Percentiles rank a stretch among this genome's conserved stretches.
phyloP scores from a whole-genome alignment of 1,140 invertebrate species.

The Drosophila kurseongensis region DNA sequence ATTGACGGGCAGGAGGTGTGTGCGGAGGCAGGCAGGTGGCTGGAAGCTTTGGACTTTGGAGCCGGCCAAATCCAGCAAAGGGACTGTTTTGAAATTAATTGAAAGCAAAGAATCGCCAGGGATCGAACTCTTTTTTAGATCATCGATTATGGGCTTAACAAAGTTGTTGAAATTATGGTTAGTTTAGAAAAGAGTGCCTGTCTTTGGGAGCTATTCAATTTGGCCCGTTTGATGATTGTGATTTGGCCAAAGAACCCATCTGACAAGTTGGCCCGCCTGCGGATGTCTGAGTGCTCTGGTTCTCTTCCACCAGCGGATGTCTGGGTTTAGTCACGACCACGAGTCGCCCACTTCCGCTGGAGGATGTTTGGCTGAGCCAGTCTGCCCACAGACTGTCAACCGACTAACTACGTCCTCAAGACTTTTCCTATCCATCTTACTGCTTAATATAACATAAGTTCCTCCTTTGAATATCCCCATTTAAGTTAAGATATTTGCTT shows the following conservation, averaged over 20 bases:
- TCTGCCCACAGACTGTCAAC: slow-evolving; percentile 58
- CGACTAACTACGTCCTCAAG: slow-evolving; percentile 1
- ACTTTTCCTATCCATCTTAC: background rate
- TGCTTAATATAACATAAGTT: too few relatives aligned
- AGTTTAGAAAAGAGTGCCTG: background rate
- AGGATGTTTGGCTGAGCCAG: slow-evolving; percentile 32
- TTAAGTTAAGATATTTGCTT: too few relatives aligned
- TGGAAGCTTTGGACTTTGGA: slow-evolving; percentile 45
- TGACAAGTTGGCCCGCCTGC: slow-evolving; percentile 17
- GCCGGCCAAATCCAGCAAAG: slow-evolving; percentile 2
- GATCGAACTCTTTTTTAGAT: slow-evolving; percentile 24
- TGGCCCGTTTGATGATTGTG: slow-evolving; percentile 29
- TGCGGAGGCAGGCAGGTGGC: slow-evolving; percentile 41
- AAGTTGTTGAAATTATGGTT: slow-evolving; percentile 35
- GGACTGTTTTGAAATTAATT: slow-evolving; percentile 38
- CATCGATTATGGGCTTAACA: slow-evolving; percentile 26
- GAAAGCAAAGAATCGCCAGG: slow-evolving; percentile 7
- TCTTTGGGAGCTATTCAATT: slow-evolving; percentile 23
- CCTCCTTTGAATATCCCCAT: too few relatives aligned
- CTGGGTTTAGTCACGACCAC: slow-evolving; percentile 31
- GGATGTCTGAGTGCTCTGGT: slow-evolving; percentile 29
- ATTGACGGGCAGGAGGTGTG: slow-evolving; percentile 58
- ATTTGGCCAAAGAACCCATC: slow-evolving; percentile 14
- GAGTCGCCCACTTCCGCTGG: slow-evolving; percentile 69
- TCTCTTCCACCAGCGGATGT: slow-evolving; percentile 24